These are phyloP conservation scores for Synchiropus splendidus DNA, from an alignment of 2,113 vertebrate genomes.

Conservation along the genomic window DNA sequence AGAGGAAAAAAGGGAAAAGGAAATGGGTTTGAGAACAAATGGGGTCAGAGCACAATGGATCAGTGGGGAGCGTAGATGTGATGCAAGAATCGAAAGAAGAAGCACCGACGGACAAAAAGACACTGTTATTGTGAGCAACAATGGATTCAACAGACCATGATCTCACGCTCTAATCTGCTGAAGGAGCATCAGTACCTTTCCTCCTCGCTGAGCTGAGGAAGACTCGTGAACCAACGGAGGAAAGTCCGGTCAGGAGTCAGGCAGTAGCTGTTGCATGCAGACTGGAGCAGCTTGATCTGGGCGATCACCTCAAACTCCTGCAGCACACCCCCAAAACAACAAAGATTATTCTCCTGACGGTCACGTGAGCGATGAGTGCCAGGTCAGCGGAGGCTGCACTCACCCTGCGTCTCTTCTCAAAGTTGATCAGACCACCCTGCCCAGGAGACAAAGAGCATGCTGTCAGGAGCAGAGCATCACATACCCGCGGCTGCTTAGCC, in stretches of 20 bases:
- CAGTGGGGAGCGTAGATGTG: slow-evolving; percentile 19
- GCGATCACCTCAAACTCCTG: slow-evolving; percentile 95
- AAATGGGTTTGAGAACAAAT: not conserved
- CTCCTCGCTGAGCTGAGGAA: slow-evolving; percentile 76
- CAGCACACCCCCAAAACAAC: slow-evolving; percentile 2
- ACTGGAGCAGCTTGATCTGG: slow-evolving; percentile 90
- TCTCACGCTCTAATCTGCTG: slow-evolving; percentile 10
- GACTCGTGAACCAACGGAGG: slow-evolving; percentile 82
- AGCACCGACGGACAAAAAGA: no score
- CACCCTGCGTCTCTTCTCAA: slow-evolving; percentile 90
- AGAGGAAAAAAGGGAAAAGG: not conserved
- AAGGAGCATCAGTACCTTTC: slow-evolving; percentile 71
- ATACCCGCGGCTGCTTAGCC: slow-evolving; percentile 24
- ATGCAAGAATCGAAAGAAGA: slow-evolving; percentile 1
- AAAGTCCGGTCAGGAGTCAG: slow-evolving; percentile 73
- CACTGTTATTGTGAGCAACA: slow-evolving; percentile 31
- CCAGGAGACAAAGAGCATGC: slow-evolving; percentile 40
- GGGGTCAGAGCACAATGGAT: slow-evolving; percentile 21
- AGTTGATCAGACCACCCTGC: slow-evolving; percentile 89
- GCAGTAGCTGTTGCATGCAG: slow-evolving; percentile 89
- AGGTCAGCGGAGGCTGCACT: not conserved
- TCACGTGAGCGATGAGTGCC: no score
- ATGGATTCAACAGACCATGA: slow-evolving; percentile 28
- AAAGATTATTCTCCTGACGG: no score
- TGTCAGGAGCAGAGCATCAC: slow-evolving; percentile 32